phyloP scores from a whole-genome alignment of 2,113 vertebrate genomes.

The Entelurus aequoreus region DNA sequence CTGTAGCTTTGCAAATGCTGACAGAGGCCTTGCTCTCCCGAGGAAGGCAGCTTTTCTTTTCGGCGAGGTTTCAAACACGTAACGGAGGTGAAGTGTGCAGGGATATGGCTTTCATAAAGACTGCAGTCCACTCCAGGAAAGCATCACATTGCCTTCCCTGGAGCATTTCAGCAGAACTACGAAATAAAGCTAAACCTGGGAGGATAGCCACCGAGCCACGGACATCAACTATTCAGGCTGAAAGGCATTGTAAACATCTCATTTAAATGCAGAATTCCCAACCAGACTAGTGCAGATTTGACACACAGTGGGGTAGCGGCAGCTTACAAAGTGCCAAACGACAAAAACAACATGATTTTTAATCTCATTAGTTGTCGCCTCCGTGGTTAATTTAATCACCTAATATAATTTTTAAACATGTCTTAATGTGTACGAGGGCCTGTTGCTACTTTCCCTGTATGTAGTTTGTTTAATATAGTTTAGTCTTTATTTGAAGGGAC shows the following conservation, averaged over 20 bases:
- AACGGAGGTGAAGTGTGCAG: not conserved
- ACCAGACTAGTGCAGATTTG: constrained; percentile 6
- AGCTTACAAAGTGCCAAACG: constrained; percentile 8
- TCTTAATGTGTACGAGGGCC: constrained; percentile 14
- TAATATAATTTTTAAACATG: constrained; percentile 25
- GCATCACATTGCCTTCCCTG: not conserved
- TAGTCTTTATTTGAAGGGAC: no score
- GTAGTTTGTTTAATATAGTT: constrained; percentile 18
- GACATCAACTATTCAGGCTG: not conserved
- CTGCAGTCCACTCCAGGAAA: not conserved
- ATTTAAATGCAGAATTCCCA: not conserved
- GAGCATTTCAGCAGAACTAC: not conserved
- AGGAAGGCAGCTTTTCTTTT: constrained; percentile 32
- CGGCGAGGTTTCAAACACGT: constrained; percentile 22
- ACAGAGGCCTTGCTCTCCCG: constrained; percentile 9
- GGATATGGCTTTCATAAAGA: constrained; percentile 6
- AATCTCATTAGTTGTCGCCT: constrained; percentile 36
- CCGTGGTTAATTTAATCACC: constrained; percentile 34
- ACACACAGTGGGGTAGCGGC: not conserved
- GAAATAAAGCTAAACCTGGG: not conserved
- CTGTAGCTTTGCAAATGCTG: not conserved
- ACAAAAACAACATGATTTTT: constrained; percentile 16
- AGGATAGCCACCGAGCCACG: not conserved
- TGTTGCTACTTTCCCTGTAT: constrained; percentile 8
- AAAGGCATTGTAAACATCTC: not conserved